Conservation (phyloP, 2,113 vertebrate species). For the Calyptommatus sinebrachiatus region DNA sequence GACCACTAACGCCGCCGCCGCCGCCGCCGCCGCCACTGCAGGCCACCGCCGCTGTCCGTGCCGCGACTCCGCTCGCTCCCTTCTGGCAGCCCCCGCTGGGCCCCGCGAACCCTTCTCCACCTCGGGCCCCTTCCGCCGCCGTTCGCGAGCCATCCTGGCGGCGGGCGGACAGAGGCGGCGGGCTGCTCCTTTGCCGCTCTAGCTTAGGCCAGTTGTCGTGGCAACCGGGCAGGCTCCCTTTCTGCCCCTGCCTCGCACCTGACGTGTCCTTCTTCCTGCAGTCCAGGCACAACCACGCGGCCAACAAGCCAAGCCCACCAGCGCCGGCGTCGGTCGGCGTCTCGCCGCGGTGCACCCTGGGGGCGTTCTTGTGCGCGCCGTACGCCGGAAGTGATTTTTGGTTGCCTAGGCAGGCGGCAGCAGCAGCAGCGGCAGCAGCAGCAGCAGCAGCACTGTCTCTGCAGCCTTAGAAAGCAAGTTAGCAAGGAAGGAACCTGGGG, state of each 20-base stretch:
- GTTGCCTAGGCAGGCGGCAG: background rate
- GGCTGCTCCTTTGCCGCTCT: background rate
- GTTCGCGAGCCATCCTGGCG: constrained; percentile 53
- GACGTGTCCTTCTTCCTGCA: background rate
- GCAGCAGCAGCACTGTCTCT: no score
- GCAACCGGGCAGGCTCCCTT: background rate
- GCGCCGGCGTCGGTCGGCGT: background rate
- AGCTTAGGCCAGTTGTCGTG: constrained; percentile 23
- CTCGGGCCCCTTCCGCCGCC: constrained; percentile 15
- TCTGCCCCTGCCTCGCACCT: rapidly evolving
- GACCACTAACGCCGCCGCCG: constrained; percentile 16
- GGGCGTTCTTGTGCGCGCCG: no score
- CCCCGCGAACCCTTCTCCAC: constrained; percentile 25
- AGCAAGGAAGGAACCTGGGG: no score
- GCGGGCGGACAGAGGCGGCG: background rate
- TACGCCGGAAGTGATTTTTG: no score
- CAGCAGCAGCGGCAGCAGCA: no score
- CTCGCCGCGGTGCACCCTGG: no score
- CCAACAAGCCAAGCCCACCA: background rate
- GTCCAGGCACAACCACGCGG: background rate
- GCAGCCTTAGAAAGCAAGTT: no score
- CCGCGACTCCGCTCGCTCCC: background rate
- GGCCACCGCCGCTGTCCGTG: background rate
- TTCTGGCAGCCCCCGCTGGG: background rate
- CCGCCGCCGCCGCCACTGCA: background rate